Conservation (phyloP, 2,797 vertebrate species). For the Pangasius macronema region DNA sequence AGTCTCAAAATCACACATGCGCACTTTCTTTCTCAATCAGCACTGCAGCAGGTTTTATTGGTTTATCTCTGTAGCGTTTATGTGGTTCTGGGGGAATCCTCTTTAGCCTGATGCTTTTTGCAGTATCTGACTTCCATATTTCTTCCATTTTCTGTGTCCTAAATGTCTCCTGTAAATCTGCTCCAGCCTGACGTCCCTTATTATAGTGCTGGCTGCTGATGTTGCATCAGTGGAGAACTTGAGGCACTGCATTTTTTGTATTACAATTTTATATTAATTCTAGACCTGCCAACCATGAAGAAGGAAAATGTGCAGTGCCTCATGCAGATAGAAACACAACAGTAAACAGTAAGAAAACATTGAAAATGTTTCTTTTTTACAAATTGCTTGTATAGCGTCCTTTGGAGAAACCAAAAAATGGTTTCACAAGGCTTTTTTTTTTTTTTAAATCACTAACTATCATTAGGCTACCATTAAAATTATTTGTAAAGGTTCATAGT, state of each 20-base stretch:
- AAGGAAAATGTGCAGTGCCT: not conserved
- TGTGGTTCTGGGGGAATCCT: slow-evolving; percentile 16
- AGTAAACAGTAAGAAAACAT: not conserved
- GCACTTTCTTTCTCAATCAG: slow-evolving; percentile 41
- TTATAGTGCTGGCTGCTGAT: slow-evolving; percentile 13
- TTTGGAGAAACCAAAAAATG: not conserved
- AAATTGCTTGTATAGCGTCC: not conserved
- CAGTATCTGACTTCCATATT: slow-evolving; percentile 19
- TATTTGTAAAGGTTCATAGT: not conserved
- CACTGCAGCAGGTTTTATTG: slow-evolving; percentile 34
- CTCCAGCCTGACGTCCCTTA: not conserved
- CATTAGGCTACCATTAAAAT: not conserved
- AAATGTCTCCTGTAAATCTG: not conserved
- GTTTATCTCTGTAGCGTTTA: slow-evolving; percentile 32
- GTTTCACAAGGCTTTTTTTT: not conserved
- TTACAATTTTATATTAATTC: slow-evolving; percentile 24
- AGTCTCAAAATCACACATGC: slow-evolving; percentile 36
- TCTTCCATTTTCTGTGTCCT: slow-evolving; percentile 13
- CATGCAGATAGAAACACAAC: not conserved
- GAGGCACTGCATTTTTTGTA: not conserved
- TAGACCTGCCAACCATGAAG: not conserved
- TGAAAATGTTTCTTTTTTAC: not conserved
- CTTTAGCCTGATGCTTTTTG: slow-evolving; percentile 17
- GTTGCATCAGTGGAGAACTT: not conserved
- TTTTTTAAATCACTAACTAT: not conserved